Percentiles rank a stretch among this genome's conserved stretches.
Conservation (phyloP, 2,888 invertebrate genomes). For the Agrenia bidenticulata region DNA sequence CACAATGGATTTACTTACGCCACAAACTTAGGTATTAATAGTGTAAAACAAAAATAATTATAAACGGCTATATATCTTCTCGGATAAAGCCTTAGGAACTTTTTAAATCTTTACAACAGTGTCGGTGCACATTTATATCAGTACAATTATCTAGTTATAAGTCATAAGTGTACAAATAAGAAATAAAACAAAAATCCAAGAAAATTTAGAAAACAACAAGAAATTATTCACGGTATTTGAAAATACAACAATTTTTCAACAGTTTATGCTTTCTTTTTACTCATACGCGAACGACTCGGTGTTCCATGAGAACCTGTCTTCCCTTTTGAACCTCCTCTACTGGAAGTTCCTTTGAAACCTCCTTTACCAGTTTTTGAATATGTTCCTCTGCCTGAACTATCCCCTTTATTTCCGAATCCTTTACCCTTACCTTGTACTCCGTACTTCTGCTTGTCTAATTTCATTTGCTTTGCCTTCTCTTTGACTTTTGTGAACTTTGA, state of each 20-base stretch:
- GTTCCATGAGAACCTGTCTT: not conserved
- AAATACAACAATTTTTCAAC: not conserved
- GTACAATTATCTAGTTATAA: too few relatives aligned
- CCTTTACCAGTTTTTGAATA: constrained; percentile 21
- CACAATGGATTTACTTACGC: too few relatives aligned
- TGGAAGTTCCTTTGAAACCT: not conserved
- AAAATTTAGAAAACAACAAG: not conserved
- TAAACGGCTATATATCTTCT: too few relatives aligned
- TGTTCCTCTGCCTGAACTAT: constrained; percentile 13
- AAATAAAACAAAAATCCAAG: too few relatives aligned
- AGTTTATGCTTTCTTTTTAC: constrained; percentile 20
- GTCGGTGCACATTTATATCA: too few relatives aligned
- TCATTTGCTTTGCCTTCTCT: constrained; percentile 44
- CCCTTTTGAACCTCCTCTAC: not conserved
- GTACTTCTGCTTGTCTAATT: constrained; percentile 31
- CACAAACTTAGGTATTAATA: too few relatives aligned
- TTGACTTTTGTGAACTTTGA: constrained; percentile 46
- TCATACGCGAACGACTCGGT: constrained; percentile 12
- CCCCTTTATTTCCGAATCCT: constrained; percentile 1
- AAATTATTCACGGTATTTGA: not conserved
- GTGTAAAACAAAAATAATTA: too few relatives aligned
- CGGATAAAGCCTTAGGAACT: too few relatives aligned
- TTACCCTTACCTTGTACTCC: not conserved
- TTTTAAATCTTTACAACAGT: too few relatives aligned
- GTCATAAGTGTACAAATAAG: too few relatives aligned